Percentiles rank a stretch among this genome's conserved stretches.
These are phyloP conservation scores for Eclectus roratus DNA, from an alignment of 2,113 vertebrate species.

Conservation along the genomic window DNA sequence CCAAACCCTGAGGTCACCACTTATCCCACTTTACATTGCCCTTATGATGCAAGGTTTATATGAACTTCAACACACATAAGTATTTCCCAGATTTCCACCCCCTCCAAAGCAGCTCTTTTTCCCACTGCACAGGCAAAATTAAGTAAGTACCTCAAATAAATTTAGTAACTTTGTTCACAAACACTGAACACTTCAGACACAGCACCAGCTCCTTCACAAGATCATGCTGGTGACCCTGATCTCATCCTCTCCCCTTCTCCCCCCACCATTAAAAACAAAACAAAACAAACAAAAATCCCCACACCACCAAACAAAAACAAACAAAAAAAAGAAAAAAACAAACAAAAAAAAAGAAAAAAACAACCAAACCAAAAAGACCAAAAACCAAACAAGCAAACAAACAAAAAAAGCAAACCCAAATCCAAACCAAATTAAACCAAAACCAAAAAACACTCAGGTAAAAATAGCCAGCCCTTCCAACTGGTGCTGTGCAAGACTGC, in stretches of 20 bases:
- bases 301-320: not conserved
- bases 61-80: not conserved
- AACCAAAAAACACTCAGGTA: not conserved
- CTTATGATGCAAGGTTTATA: not conserved
- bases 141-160: not conserved
- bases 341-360: not conserved
- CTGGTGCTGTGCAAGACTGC: not conserved
- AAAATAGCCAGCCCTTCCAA: not conserved
- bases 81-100: not conserved
- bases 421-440: not conserved
- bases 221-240: not conserved
- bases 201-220: not conserved
- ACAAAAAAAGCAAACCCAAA: not conserved
- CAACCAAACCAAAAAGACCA: too few relatives aligned
- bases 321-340: not conserved
- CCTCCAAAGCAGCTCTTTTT: not conserved
- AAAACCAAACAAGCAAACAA: not conserved
- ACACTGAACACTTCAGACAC: not conserved
- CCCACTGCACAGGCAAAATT: not conserved
- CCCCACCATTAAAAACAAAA: not conserved
- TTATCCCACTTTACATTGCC: not conserved
- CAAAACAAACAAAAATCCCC: not conserved
- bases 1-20: not conserved
- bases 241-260: not conserved
- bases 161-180: not conserved